Conservation (phyloP, 1,140 invertebrate genomes). For the Drosophila sp. region DNA sequence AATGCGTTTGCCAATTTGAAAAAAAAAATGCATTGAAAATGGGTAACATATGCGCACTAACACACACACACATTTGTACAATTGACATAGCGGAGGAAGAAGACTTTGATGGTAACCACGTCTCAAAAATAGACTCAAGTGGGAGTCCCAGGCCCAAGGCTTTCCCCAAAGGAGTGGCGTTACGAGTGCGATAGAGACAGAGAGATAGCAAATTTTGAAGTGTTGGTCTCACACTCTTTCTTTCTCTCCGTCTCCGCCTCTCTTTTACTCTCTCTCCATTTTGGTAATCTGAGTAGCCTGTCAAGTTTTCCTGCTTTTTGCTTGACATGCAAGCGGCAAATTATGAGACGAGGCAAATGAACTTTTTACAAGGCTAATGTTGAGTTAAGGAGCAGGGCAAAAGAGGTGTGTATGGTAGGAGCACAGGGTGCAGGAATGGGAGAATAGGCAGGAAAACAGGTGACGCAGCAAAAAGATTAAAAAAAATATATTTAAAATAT, state of each 20-base stretch:
- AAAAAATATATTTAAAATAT: conserved; percentile 11
- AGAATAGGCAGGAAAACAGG: conserved; percentile 57
- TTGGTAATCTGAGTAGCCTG: conserved; percentile 65
- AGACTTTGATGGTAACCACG: not conserved
- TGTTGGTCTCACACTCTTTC: conserved; percentile 1
- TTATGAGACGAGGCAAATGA: conserved; percentile 77
- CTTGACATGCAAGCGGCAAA: conserved; percentile 77
- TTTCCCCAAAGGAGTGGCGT: conserved; percentile 38
- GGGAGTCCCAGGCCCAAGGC: conserved; percentile 45
- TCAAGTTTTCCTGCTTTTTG: conserved; percentile 44
- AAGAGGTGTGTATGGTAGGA: not conserved
- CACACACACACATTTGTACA: conserved; percentile 40
- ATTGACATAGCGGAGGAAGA: conserved; percentile 11
- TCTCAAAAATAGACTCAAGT: conserved; percentile 70
- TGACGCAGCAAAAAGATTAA: conserved; percentile 38
- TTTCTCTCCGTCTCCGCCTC: conserved; percentile 13
- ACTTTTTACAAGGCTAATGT: conserved; percentile 77
- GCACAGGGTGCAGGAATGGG: conserved; percentile 10
- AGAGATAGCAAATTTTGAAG: conserved; percentile 17
- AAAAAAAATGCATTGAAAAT: not conserved
- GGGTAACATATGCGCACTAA: conserved; percentile 19
- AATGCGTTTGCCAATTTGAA: conserved; percentile 62
- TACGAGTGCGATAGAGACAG: conserved; percentile 16
- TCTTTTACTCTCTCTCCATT: conserved; percentile 16
- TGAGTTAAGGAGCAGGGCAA: not conserved